Percentiles rank a stretch among this genome's conserved stretches.
These are phyloP conservation scores for Rutpela maculata DNA, from an alignment of 2,888 invertebrate species.

Conservation along the genomic window DNA sequence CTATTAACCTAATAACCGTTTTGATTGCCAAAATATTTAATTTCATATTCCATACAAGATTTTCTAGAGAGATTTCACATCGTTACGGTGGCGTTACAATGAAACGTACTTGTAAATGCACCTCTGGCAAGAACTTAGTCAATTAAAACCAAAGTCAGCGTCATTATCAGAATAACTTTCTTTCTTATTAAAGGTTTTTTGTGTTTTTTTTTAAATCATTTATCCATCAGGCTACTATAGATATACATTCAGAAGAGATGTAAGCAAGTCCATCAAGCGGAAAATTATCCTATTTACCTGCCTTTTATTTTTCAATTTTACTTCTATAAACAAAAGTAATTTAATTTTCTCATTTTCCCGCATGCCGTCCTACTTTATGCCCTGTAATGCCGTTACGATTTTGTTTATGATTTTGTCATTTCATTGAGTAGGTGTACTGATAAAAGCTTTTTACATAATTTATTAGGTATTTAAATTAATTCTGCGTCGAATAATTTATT, in stretches of 20 bases:
- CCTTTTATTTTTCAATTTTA: not conserved
- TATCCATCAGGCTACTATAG: too few species aligned
- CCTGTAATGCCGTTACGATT: not conserved
- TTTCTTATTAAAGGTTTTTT: too few species aligned
- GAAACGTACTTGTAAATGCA: too few species aligned
- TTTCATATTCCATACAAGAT: too few species aligned
- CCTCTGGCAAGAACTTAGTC: too few species aligned
- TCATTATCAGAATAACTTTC: too few species aligned
- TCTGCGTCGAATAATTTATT: not conserved
- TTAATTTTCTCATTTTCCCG: not conserved
- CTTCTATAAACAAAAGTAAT: not conserved
- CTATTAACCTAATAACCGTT: too few species aligned
- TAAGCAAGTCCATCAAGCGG: not conserved
- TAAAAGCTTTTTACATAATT: not conserved
- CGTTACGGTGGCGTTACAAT: too few species aligned
- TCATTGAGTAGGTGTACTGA: not conserved
- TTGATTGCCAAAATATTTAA: too few species aligned
- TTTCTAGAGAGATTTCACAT: too few species aligned
- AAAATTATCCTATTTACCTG: not conserved
- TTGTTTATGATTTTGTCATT: not conserved
- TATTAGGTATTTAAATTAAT: not conserved
- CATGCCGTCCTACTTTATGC: not conserved
- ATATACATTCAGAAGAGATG: not conserved
- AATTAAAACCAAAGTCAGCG: too few species aligned
- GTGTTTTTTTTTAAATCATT: too few species aligned